Evolutionary conservation across 1,140 invertebrate genomes (phyloP).

Genomic region (Drosophila persimilis): DNA sequence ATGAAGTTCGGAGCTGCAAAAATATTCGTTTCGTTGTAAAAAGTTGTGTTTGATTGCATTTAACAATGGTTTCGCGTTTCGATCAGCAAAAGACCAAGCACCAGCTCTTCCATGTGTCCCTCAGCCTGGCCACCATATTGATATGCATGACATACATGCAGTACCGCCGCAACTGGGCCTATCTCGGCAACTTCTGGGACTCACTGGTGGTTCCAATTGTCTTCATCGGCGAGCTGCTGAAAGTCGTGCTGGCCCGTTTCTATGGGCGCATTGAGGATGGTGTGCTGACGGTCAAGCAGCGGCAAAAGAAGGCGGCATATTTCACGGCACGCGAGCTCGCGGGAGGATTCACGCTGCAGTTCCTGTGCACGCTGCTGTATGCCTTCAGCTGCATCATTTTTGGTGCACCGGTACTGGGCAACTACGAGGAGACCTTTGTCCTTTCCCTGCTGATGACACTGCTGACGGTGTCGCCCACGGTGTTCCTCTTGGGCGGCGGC

Average conservation of each 20-base stretch:
- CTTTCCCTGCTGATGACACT: constrained; percentile 74
- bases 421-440: constrained; percentile 81
- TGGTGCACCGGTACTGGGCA: constrained; percentile 77
- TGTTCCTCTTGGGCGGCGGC: constrained; percentile 74
- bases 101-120: constrained; percentile 78
- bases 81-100: constrained; percentile 81
- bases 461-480: constrained; percentile 76
- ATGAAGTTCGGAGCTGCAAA: neutral
- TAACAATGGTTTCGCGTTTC: constrained; percentile 73
- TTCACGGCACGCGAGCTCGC: constrained; percentile 69
- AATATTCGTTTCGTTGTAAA: neutral
- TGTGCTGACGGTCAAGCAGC: constrained; percentile 62
- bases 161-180: constrained; percentile 72
- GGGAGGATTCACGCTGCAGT: constrained; percentile 71
- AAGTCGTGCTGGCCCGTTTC: constrained; percentile 72
- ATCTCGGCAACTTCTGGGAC: constrained; percentile 78
- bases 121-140: constrained; percentile 74
- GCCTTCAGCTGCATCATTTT: constrained; percentile 80
- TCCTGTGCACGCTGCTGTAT: constrained; percentile 73
- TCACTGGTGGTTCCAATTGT: constrained; percentile 82
- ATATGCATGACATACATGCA: constrained; percentile 82
- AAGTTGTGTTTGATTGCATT: constrained; percentile 33
- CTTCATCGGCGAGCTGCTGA: constrained; percentile 72
- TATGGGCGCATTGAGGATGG: constrained; percentile 69
- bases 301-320: constrained; percentile 70